Conservation (phyloP, 2,888 invertebrate species). For the Diaperis boleti region DNA sequence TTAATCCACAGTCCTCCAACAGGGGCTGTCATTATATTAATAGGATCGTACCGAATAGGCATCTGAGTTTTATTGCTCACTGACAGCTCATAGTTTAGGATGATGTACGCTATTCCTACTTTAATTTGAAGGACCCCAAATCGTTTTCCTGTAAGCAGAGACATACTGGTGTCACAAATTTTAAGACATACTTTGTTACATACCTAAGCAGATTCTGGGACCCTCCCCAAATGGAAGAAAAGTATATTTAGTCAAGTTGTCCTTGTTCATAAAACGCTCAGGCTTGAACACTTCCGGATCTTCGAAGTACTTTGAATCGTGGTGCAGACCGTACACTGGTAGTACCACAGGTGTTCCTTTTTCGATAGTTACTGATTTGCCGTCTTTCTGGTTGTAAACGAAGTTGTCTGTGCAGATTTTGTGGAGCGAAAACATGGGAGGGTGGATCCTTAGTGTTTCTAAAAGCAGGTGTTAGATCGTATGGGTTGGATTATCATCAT, state of each 20-base stretch:
- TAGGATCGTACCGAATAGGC: slow-evolving; percentile 52
- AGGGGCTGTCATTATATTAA: slow-evolving; percentile 47
- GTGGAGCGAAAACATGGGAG: slow-evolving; percentile 51
- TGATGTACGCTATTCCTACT: slow-evolving; percentile 57
- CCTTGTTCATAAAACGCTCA: slow-evolving; percentile 53
- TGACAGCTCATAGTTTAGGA: slow-evolving; percentile 56
- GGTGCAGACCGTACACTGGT: slow-evolving; percentile 46
- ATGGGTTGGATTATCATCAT: too few species aligned
- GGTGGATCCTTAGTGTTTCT: slow-evolving; percentile 47
- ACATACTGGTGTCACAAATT: background rate
- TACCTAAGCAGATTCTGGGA: slow-evolving; percentile 56
- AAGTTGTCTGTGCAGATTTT: slow-evolving; percentile 51
- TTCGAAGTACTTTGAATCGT: slow-evolving; percentile 47
- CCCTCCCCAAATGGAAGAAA: slow-evolving; percentile 58
- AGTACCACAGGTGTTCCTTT: slow-evolving; percentile 46
- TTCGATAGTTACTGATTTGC: slow-evolving; percentile 43
- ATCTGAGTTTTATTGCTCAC: slow-evolving; percentile 50
- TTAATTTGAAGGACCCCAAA: slow-evolving; percentile 57
- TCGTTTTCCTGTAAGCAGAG: slow-evolving; percentile 43
- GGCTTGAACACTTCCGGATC: slow-evolving; percentile 49
- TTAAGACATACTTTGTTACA: background rate
- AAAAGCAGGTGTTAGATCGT: slow-evolving; percentile 7
- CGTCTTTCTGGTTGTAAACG: slow-evolving; percentile 43
- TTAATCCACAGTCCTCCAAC: slow-evolving; percentile 55
- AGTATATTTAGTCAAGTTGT: slow-evolving; percentile 50